Evolutionary conservation across 1,140 invertebrate genomes (phyloP).

Genomic region (Drosophila jambulina): DNA sequence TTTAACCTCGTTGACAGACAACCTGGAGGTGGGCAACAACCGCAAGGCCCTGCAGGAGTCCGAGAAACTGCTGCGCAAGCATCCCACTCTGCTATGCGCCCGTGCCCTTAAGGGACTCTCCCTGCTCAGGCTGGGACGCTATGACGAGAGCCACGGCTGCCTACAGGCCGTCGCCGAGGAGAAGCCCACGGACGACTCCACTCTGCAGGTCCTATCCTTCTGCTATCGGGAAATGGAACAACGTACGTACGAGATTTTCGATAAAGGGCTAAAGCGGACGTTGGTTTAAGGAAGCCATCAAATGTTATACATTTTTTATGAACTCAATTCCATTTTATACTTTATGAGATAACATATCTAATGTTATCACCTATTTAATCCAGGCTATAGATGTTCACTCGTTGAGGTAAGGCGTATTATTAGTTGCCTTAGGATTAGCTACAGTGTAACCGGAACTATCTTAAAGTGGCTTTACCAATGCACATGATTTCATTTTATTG

Average conservation of each 20-base stretch:
- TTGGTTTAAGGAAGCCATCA: not conserved
- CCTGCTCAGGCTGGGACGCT: conserved; percentile 93
- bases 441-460: not conserved
- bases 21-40: conserved; percentile 97
- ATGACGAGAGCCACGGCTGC: conserved; percentile 90
- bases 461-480: not conserved
- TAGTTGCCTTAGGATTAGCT: not conserved
- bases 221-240: conserved; percentile 96
- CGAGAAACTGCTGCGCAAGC: conserved; percentile 97
- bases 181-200: conserved; percentile 95
- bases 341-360: not conserved
- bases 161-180: conserved; percentile 92
- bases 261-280: not conserved
- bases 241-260: conserved; percentile 87
- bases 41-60: conserved; percentile 99
- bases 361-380: not conserved
- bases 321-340: not conserved
- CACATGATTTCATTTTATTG: not conserved
- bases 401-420: not conserved
- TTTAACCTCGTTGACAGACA: conserved; percentile 89
- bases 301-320: not conserved
- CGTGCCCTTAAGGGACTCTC: conserved; percentile 96
- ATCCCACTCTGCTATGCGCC: conserved; percentile 94
- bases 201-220: conserved; percentile 98
- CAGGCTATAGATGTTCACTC: not conserved